phyloP scores from a whole-genome alignment of 92 coral and sea anemone genomes.

The Phymanthus crucifer region DNA sequence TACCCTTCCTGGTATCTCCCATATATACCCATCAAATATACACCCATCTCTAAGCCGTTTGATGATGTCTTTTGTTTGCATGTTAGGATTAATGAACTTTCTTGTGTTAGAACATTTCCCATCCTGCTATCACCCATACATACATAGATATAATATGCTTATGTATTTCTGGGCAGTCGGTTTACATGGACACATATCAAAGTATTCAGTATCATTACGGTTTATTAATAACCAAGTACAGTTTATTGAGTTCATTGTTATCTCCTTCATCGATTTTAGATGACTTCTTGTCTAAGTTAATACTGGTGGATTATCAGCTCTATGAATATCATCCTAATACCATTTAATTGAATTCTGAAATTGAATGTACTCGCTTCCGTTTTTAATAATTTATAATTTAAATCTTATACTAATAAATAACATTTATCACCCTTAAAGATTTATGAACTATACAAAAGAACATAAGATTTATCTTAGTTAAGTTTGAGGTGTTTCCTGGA shows the following conservation, averaged over 20 bases:
- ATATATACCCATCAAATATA: too few relatives aligned
- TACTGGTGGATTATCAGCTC: not conserved
- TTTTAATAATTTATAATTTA: not conserved
- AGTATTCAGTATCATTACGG: too few relatives aligned
- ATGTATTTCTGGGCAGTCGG: too few relatives aligned
- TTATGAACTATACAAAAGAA: conserved; percentile 3
- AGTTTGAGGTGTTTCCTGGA: not conserved
- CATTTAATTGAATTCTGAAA: not conserved
- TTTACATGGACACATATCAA: too few relatives aligned
- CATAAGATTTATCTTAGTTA: not conserved
- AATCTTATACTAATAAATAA: not conserved
- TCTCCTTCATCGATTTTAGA: not conserved
- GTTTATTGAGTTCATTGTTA: not conserved
- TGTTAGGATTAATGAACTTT: too few relatives aligned
- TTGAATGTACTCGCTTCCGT: not conserved
- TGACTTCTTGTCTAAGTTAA: not conserved
- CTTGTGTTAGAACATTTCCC: too few relatives aligned
- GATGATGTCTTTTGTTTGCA: too few relatives aligned
- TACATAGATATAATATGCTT: too few relatives aligned
- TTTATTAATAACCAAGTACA: not conserved
- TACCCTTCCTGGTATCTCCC: too few relatives aligned
- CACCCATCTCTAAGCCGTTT: too few relatives aligned
- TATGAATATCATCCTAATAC: not conserved
- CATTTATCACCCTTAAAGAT: not conserved
- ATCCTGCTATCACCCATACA: too few relatives aligned